A percentile compares a stretch with the other conserved stretches of the same genome.
phyloP scores from a whole-genome alignment of 2,113 vertebrate genomes.

The Corythornis cristatus region DNA sequence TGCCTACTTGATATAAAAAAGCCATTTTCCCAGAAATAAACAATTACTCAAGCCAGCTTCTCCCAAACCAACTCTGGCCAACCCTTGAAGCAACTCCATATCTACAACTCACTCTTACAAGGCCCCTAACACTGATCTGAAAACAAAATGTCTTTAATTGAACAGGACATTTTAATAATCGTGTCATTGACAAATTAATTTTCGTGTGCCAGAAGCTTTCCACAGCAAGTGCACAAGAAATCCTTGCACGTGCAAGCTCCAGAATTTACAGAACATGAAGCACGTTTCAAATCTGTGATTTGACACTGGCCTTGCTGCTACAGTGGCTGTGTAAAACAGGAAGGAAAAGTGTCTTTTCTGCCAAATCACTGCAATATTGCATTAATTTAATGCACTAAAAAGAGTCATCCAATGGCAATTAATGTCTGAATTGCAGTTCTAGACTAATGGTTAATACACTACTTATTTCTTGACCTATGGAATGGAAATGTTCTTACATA shows the following conservation, averaged over 20 bases:
- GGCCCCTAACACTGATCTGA: not conserved
- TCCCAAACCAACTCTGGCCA: not conserved
- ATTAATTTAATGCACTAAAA: not conserved
- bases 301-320: not conserved
- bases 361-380: not conserved
- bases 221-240: not conserved
- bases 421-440: not conserved
- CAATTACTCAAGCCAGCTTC: slow-evolving; percentile 5
- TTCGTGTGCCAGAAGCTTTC: not conserved
- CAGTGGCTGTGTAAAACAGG: not conserved
- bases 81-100: not conserved
- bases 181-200: not conserved
- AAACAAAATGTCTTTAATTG: not conserved
- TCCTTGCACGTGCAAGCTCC: not conserved
- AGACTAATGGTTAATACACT: not conserved
- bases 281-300: not conserved
- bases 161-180: not conserved
- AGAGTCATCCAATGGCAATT: not conserved
- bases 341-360: not conserved
- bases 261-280: not conserved
- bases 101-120: not conserved
- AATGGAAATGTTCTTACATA: accelerated
- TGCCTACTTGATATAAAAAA: not conserved
- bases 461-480: not conserved
- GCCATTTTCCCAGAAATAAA: slow-evolving; percentile 28